Evolutionary conservation across 2,888 invertebrate species (phyloP).

Genomic region (Nephrotoma appendiculata): DNA sequence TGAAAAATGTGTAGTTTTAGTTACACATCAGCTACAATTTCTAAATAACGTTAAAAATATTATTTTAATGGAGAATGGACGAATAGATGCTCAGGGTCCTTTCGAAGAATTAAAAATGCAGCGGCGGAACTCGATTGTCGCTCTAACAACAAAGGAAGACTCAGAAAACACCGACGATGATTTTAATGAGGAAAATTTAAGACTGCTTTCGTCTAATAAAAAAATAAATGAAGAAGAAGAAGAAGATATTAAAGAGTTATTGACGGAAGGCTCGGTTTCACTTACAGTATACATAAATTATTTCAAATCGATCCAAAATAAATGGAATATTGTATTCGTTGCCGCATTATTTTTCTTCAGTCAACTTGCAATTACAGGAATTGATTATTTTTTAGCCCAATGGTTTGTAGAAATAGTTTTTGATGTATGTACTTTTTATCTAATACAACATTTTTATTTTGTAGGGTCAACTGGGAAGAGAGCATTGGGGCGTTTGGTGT

Average conservation of each 20-base stretch:
- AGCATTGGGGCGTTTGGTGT: neutral
- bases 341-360: constrained; percentile 39
- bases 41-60: constrained; percentile 39
- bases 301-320: constrained; percentile 39
- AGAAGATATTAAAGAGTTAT: constrained; percentile 40
- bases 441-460: constrained; percentile 5
- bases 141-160: constrained; percentile 21
- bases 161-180: constrained; percentile 9
- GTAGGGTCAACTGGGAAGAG: constrained; percentile 32
- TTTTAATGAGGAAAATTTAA: constrained; percentile 15
- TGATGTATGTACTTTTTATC: neutral
- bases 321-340: constrained; percentile 35
- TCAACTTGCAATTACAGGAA: constrained; percentile 46
- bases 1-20: constrained; percentile 51
- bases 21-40: constrained; percentile 55
- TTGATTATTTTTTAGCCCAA: constrained; percentile 60
- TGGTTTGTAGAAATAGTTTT: constrained; percentile 37
- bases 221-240: constrained; percentile 25
- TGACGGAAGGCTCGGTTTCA: constrained; percentile 45
- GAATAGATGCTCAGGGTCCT: constrained; percentile 27
- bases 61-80: constrained; percentile 38
- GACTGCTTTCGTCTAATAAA: neutral
- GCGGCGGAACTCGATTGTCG: constrained; percentile 36
- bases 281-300: constrained; percentile 43
- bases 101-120: constrained; percentile 36